Evolutionary conservation across 2,888 invertebrate genomes (phyloP).

Genomic region (Mesorhabditis sp.): DNA sequence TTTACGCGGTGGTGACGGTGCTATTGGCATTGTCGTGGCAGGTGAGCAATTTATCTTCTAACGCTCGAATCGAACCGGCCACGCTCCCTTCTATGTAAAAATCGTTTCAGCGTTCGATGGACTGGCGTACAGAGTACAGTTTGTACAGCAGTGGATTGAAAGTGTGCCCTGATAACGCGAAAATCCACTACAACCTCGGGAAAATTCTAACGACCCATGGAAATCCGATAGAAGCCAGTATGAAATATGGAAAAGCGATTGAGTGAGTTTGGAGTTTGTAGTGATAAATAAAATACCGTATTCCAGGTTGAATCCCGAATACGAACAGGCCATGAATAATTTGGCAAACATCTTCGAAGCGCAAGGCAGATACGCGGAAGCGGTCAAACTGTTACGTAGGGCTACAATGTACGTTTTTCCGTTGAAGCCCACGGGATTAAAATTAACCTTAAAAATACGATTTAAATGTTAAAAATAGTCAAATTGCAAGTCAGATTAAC

Average conservation of each 20-base stretch:
- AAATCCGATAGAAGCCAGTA: constrained; percentile 70
- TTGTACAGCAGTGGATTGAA: constrained; percentile 76
- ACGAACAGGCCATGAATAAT: constrained; percentile 90
- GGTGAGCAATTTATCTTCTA: constrained; percentile 67
- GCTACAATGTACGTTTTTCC: not conserved
- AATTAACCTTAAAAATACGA: no score
- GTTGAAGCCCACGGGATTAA: no score
- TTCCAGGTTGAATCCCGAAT: constrained; percentile 72
- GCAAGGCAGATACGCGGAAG: constrained; percentile 16
- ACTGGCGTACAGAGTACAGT: constrained; percentile 33
- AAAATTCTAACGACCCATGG: constrained; percentile 77
- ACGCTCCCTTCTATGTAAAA: constrained; percentile 80
- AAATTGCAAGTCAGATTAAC: not conserved
- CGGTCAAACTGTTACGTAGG: not conserved
- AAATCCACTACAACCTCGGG: constrained; percentile 82
- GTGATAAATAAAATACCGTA: constrained; percentile 64
- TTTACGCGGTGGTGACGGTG: not conserved
- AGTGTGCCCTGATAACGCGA: constrained; percentile 90
- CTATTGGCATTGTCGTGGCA: not conserved
- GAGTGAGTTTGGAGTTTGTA: constrained; percentile 16
- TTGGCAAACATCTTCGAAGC: constrained; percentile 72
- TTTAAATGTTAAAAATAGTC: no score
- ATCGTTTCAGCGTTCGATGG: constrained; percentile 34
- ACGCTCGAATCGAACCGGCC: no score
- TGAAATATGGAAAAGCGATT: constrained; percentile 67